phyloP scores from a whole-genome alignment of 2,888 invertebrate species.

The Creontiades dilutus region DNA sequence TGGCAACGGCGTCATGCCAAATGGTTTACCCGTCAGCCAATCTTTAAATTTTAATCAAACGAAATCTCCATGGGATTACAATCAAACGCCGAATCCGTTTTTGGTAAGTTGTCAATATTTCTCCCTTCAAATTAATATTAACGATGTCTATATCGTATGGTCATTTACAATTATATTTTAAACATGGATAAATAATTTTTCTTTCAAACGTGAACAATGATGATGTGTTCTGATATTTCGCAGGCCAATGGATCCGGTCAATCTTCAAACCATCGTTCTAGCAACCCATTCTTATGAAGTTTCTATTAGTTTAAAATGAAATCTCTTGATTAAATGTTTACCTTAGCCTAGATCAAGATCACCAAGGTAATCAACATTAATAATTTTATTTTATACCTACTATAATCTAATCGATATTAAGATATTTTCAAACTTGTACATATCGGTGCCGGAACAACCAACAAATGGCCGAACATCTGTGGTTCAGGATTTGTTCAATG shows the following conservation, averaged over 20 bases:
- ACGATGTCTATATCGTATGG: too few species aligned
- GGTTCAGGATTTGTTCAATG: not conserved
- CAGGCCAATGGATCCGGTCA: slow-evolving; percentile 78
- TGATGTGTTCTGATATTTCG: slow-evolving; percentile 73
- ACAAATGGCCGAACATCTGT: not conserved
- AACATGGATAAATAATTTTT: too few species aligned
- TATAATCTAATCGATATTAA: slow-evolving; percentile 14
- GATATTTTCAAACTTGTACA: slow-evolving; percentile 3
- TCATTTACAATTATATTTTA: too few species aligned
- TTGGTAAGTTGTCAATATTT: slow-evolving; percentile 77
- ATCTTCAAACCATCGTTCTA: slow-evolving; percentile 79
- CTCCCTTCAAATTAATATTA: too few species aligned
- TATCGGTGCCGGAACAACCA: slow-evolving; percentile 15
- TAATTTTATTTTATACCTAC: slow-evolving; percentile 22
- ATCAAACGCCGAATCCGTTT: slow-evolving; percentile 78
- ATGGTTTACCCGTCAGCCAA: slow-evolving; percentile 60
- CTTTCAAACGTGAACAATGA: not conserved
- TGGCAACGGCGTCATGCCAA: not conserved
- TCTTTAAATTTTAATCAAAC: slow-evolving; percentile 74
- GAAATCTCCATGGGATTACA: slow-evolving; percentile 75
- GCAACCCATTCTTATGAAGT: slow-evolving; percentile 83
- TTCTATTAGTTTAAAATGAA: slow-evolving; percentile 2
- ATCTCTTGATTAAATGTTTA: slow-evolving; percentile 42
- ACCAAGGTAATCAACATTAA: slow-evolving; percentile 13
- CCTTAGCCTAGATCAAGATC: slow-evolving; percentile 41